Percentiles rank a stretch among this genome's conserved stretches.
These are phyloP conservation scores for Pseudomyrmex pallidus DNA, from an alignment of 1,140 invertebrate species.

Conservation along the genomic window DNA sequence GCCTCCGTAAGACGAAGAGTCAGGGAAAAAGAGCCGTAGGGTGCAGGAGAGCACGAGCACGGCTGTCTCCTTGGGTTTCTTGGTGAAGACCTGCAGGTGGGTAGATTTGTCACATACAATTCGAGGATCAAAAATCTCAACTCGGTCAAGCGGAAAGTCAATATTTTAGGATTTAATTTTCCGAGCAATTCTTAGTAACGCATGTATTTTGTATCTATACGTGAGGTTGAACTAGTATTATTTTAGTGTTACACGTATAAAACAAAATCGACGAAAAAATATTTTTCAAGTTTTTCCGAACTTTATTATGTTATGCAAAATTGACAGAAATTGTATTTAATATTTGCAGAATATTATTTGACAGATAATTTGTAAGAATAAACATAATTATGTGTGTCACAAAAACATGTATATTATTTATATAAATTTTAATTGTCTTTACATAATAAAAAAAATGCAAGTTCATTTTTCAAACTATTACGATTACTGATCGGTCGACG, in stretches of 20 bases:
- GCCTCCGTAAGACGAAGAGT: slow-evolving; percentile 84
- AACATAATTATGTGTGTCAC: background rate
- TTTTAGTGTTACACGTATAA: too few species aligned
- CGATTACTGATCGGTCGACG: background rate
- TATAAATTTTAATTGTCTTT: slow-evolving; percentile 2
- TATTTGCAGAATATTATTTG: background rate
- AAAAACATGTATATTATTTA: background rate
- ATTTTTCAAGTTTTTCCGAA: background rate
- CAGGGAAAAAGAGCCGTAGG: slow-evolving; percentile 81
- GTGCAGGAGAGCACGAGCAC: slow-evolving; percentile 73
- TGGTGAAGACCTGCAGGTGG: slow-evolving; percentile 44
- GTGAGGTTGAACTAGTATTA: too few species aligned
- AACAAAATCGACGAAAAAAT: background rate
- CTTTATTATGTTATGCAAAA: background rate
- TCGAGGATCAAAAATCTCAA: background rate
- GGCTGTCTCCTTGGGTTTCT: slow-evolving; percentile 38
- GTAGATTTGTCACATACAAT: slow-evolving; percentile 38
- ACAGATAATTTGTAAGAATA: background rate
- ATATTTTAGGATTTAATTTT: background rate
- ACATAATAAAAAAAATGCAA: too few species aligned
- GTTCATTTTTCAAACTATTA: background rate
- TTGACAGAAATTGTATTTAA: background rate
- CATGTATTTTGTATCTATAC: too few species aligned
- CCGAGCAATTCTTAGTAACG: too few species aligned
- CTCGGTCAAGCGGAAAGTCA: background rate